Evolutionary conservation across 1,140 invertebrate genomes (phyloP).

Genomic region (Drosophila athabasca): DNA sequence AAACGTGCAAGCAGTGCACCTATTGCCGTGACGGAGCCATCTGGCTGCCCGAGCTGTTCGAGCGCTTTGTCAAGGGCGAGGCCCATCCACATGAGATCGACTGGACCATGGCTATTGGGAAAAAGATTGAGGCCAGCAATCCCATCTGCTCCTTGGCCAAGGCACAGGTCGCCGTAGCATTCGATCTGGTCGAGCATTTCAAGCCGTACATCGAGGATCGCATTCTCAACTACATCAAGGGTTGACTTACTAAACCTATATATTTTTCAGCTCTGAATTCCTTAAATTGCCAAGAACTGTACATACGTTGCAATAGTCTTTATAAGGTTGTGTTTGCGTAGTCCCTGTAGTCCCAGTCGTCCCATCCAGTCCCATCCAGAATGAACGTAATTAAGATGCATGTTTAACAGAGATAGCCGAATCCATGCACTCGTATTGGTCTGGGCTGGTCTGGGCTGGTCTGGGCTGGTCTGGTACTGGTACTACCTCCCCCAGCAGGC

Average conservation of each 20-base stretch:
- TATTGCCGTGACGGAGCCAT: slow-evolving; percentile 97
- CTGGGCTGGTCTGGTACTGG: too few relatives aligned
- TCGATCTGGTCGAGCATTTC: slow-evolving; percentile 28
- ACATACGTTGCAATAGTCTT: too few relatives aligned
- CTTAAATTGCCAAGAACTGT: background rate
- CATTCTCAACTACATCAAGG: slow-evolving; percentile 26
- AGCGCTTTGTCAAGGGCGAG: slow-evolving; percentile 91
- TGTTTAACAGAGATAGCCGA: too few relatives aligned
- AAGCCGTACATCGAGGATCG: slow-evolving; percentile 27
- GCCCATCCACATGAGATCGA: slow-evolving; percentile 97
- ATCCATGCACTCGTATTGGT: too few relatives aligned
- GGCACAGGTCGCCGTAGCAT: slow-evolving; percentile 22
- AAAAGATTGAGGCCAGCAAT: slow-evolving; percentile 99
- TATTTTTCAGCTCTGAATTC: too few relatives aligned
- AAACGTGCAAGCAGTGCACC: slow-evolving; percentile 99
- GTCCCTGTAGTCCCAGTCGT: too few relatives aligned
- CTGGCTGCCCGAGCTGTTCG: slow-evolving; percentile 97
- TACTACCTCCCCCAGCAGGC: too few relatives aligned
- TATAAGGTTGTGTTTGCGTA: too few relatives aligned
- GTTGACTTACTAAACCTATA: background rate
- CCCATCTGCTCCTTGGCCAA: slow-evolving; percentile 95
- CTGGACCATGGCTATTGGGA: slow-evolving; percentile 98
- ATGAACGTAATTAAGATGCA: too few relatives aligned
- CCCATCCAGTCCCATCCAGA: too few relatives aligned
- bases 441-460: too few relatives aligned